Base-by-base conservation (phyloP, 1,140 invertebrate genomes). In the Micrasema longulum region DNA sequence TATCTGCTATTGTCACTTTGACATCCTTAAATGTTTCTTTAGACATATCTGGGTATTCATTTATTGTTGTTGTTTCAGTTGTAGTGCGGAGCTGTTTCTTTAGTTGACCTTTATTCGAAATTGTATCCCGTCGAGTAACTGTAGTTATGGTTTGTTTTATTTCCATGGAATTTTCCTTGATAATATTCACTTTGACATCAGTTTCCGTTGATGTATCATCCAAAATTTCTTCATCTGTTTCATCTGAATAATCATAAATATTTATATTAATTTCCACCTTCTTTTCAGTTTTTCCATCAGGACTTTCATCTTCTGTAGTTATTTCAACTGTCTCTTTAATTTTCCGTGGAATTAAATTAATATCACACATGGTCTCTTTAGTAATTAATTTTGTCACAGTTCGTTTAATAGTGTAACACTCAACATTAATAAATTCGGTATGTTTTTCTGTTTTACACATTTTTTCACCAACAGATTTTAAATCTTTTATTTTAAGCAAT, bases 121-220 rank as follows among this genome's bases (percentile, higher is more conserved):
- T 76, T 3, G 81, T 83, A 77, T 85, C 84, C 77, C 82, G 82
- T 74, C 81, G 84, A 14, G 84, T 85, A 2, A 79, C 78, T 45
- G 82, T 84, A 12, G 83, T 84, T 11, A 85, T 63, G n/a, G 83
- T 85, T 80, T 84, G 83, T 50, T 83, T 77, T 9, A 85, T 79
- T 74, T 83, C 83, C 57, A 80, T 63, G 71, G 80, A 79, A 69
- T 84, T 80, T 78, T 83, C 80, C 64, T 78, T 81, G 14, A 85
- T 78, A 41, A 85, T 79, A 74, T 78, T 78, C 70, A 84, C 84
- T 74, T 79, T 82, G 1, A 85, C 83, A 78, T 85, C 82, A 16
- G 84, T 83, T 71, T 85, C 82, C 38, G 83, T 85, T 23, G 79
- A 75, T 1, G 82, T 80, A 74, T 84, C 83, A 78, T 85, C 83